phyloP scores from a whole-genome alignment of 2,113 vertebrate species.

The Synodontis membranacea region DNA sequence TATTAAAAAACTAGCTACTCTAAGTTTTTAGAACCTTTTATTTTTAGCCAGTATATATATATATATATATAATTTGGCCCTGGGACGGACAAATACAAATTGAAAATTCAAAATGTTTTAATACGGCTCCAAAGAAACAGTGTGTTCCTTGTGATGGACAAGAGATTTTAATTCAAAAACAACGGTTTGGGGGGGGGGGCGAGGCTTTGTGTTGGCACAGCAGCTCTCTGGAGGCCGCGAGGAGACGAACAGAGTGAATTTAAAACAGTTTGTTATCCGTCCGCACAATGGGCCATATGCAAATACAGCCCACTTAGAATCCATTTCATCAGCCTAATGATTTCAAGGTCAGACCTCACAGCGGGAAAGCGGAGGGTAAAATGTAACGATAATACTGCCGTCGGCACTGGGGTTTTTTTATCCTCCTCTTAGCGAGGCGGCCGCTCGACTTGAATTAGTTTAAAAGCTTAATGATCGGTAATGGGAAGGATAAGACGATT shows the following conservation, averaged over 20 bases:
- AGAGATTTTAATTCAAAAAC: conserved; percentile 45
- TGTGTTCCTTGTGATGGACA: conserved; percentile 37
- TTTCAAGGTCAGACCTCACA: conserved; percentile 72
- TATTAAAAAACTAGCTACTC: too few species aligned
- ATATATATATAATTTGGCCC: too few species aligned
- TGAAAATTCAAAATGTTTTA: background rate
- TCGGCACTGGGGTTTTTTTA: background rate
- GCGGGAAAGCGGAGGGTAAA: conserved; percentile 61
- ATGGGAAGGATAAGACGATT: background rate
- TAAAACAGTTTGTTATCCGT: conserved; percentile 64
- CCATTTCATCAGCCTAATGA: conserved; percentile 70
- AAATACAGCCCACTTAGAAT: conserved; percentile 69
- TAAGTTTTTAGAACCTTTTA: too few species aligned
- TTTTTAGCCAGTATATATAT: too few species aligned
- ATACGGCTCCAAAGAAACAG: background rate
- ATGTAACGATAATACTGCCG: conserved; percentile 46
- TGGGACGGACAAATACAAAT: background rate
- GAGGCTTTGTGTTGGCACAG: conserved; percentile 35
- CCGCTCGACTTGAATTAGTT: conserved; percentile 28
- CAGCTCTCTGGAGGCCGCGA: conserved; percentile 39
- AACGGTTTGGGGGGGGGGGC: background rate
- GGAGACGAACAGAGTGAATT: conserved; percentile 60
- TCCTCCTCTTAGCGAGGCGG: conserved; percentile 24
- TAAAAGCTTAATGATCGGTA: conserved; percentile 25
- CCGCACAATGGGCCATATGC: conserved; percentile 64